Conservation (phyloP, 2,888 invertebrate species). For the Yponomeuta cagnagella region DNA sequence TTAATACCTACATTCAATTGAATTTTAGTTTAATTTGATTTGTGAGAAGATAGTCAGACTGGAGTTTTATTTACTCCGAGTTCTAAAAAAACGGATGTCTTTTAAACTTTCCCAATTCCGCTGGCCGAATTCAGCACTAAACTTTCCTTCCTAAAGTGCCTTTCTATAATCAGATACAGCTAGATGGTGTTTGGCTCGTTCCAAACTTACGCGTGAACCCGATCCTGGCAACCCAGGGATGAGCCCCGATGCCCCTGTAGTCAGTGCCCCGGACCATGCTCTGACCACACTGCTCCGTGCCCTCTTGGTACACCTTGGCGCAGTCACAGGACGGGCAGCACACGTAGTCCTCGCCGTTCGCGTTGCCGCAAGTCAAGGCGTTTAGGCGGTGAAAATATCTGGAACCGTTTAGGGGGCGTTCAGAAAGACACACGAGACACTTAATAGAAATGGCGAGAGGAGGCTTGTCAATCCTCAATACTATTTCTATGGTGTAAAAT, state of each 20-base stretch:
- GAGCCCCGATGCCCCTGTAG: conserved; percentile 81
- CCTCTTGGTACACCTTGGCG: conserved; percentile 50
- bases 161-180: too few relatives aligned
- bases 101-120: too few relatives aligned
- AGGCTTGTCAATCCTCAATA: too few relatives aligned
- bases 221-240: conserved; percentile 85
- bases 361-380: conserved; percentile 77
- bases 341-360: conserved; percentile 72
- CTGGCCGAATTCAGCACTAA: too few relatives aligned
- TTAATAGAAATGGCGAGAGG: too few relatives aligned
- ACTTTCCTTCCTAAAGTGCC: too few relatives aligned
- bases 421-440: neutral
- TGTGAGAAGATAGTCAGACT: too few relatives aligned
- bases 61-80: too few relatives aligned
- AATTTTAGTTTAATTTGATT: too few relatives aligned
- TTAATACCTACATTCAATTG: too few relatives aligned
- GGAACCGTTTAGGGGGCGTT: neutral
- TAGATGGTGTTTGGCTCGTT: neutral
- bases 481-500: too few relatives aligned
- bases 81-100: too few relatives aligned
- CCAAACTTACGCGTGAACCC: conserved; percentile 82
- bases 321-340: conserved; percentile 77
- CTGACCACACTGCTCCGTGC: conserved; percentile 75
- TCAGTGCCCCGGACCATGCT: conserved; percentile 79
- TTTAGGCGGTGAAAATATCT: conserved; percentile 74